phyloP scores from a whole-genome alignment of 1,140 invertebrate genomes.

The Helicoverpa armigera region DNA sequence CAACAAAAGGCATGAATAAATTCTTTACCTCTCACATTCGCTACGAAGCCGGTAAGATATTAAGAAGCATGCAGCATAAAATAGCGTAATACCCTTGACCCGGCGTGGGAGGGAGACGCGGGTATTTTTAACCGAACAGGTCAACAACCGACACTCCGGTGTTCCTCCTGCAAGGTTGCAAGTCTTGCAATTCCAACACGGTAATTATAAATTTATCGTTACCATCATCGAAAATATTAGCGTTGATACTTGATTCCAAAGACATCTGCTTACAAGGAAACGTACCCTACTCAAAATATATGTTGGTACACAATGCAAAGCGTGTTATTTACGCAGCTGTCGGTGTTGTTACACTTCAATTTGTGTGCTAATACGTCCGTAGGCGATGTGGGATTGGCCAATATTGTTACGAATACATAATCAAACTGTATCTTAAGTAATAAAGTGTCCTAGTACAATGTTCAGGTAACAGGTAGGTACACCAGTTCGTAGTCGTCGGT shows the following conservation, averaged over 20 bases:
- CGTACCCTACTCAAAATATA: conserved; percentile 5
- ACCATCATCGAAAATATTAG: conserved; percentile 6
- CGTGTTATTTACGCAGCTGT: conserved; percentile 55
- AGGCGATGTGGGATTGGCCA: conserved; percentile 21
- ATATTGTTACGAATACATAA: conserved; percentile 33
- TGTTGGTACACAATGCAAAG: conserved; percentile 36
- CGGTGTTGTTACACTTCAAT: conserved; percentile 48
- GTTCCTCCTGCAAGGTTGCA: conserved; percentile 42
- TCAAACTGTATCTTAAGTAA: conserved; percentile 27
- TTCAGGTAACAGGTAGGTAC: conserved; percentile 31
- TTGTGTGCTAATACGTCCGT: conserved; percentile 54
- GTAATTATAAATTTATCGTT: conserved; percentile 28
- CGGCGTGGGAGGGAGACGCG: conserved; percentile 66
- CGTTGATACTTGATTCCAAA: not conserved
- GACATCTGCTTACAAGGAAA: not conserved
- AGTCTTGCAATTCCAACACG: conserved; percentile 21
- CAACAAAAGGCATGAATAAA: not conserved
- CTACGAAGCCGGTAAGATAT: conserved; percentile 20
- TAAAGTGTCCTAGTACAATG: conserved; percentile 12
- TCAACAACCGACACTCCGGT: conserved; percentile 63
- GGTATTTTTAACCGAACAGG: conserved; percentile 67
- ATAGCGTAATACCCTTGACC: conserved; percentile 70
- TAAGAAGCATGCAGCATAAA: conserved; percentile 45
- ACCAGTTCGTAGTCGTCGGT: conserved; percentile 32
- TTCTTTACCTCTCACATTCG: conserved; percentile 16